Base-by-base conservation (phyloP, 2,113 vertebrate species). In the Saguinus imperator region DNA sequence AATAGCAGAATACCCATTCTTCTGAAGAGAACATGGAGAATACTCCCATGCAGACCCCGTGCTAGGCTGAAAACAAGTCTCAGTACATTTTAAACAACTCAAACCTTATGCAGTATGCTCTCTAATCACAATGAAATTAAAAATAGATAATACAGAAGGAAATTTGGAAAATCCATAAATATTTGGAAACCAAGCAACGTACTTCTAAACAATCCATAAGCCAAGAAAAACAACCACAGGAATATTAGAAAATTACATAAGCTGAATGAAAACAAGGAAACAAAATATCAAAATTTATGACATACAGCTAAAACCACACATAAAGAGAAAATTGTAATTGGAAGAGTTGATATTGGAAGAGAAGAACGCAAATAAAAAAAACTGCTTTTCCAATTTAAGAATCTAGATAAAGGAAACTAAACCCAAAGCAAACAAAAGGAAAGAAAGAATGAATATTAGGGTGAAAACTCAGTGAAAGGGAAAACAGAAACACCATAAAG, bases 11-110 rank as follows among this genome's bases (percentile, higher is more conserved):
- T 72, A 89, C 14, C 35, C n/a, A 81, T 85, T 93, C 68, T 88
- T 96, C 64, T 91, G 32, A 94, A 94, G 40, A 81, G 58, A 72
- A 87, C 52, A n/a, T 35, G 21, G 13, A 77, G 50, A 91, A 76
- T 50, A 21, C 72, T 88, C 43, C 37, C 72, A 88, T 29, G 70
- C 0, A 50, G n/a, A 45, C 23, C 14, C 79, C 8, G 40, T 25
- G 29, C 3, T 50, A 92, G 45, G 32, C 80, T 43, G 10, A 75
- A 75, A 68, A 25, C 21, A 90, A 90, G 57, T 89, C 55, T 80
- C 11, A 32, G 21, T 32, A 57, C 12, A 82, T 58, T 58, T 58
- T n/a, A 90, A 95, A 75, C 8, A 76, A n/a, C 1, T 43, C 21
- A 89, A 87, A 70, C 37, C 50, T 86, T 37, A 87, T 12, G 91